Conservation (phyloP, 53 echinoderm and acorn worm species). For the Crossaster papposus region DNA sequence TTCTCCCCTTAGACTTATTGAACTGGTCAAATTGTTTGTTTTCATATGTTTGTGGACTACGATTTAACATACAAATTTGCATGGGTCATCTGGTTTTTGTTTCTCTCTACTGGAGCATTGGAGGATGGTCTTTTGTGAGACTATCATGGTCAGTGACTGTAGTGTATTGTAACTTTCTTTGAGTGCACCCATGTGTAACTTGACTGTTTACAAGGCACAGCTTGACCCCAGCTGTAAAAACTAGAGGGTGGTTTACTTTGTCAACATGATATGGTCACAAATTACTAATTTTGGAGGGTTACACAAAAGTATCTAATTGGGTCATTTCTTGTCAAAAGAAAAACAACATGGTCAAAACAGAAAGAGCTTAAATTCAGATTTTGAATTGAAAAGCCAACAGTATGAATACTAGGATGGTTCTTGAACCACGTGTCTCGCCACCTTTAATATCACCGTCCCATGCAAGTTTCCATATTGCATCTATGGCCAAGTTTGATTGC, state of each 20-base stretch:
- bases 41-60: too few relatives aligned
- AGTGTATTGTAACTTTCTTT: background rate
- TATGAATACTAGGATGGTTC: too few relatives aligned
- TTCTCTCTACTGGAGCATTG: background rate
- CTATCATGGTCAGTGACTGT: too few relatives aligned
- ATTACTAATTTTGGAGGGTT: background rate
- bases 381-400: too few relatives aligned
- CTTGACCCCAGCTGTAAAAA: constrained; percentile 51
- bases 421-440: too few relatives aligned
- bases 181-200: background rate
- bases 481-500: too few relatives aligned
- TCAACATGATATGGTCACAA: constrained; percentile 23
- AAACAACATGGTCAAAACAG: too few relatives aligned
- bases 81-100: background rate
- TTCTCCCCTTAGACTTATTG: background rate
- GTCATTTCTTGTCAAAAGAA: too few relatives aligned
- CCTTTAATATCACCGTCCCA: too few relatives aligned
- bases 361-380: too few relatives aligned
- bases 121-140: too few relatives aligned
- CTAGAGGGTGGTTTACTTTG: constrained; percentile 16
- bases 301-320: background rate
- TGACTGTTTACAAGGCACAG: constrained; percentile 14
- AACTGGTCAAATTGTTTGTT: background rate
- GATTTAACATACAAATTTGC: background rate
- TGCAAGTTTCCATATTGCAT: too few relatives aligned